phyloP scores from a whole-genome alignment of 1,140 invertebrate species.

The Papilio glaucus region DNA sequence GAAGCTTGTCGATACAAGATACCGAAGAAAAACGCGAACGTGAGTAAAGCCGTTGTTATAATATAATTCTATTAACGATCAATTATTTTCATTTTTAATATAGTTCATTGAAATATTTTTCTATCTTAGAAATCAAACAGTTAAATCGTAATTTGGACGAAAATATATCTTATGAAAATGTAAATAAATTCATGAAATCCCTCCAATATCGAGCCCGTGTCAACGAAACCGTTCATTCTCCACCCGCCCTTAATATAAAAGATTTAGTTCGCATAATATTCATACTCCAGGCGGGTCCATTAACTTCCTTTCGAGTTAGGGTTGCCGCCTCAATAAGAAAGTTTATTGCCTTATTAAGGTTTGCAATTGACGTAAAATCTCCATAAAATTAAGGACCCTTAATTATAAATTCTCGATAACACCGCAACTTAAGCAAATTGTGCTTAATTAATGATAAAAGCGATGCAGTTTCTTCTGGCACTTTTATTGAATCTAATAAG shows the following conservation, averaged over 20 bases:
- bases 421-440: neutral
- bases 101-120: neutral
- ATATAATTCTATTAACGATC: too few species aligned
- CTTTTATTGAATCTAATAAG: too few species aligned
- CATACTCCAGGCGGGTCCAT: constrained; percentile 50
- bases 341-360: constrained; percentile 32
- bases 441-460: too few species aligned
- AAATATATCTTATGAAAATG: constrained; percentile 33
- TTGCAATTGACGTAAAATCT: constrained; percentile 36
- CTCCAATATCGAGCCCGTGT: constrained; percentile 39
- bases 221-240: constrained; percentile 34
- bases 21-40: too few species aligned
- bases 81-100: neutral
- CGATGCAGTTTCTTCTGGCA: too few species aligned
- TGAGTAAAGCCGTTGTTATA: too few species aligned
- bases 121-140: neutral
- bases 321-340: constrained; percentile 43
- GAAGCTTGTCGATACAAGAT: too few species aligned
- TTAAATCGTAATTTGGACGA: neutral
- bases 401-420: neutral
- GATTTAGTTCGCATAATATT: constrained; percentile 61
- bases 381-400: neutral
- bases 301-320: constrained; percentile 49
- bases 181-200: constrained; percentile 47
- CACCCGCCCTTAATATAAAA: constrained; percentile 48